phyloP scores from a whole-genome alignment of 2,888 invertebrate species.

The Stomorhina lunata region DNA sequence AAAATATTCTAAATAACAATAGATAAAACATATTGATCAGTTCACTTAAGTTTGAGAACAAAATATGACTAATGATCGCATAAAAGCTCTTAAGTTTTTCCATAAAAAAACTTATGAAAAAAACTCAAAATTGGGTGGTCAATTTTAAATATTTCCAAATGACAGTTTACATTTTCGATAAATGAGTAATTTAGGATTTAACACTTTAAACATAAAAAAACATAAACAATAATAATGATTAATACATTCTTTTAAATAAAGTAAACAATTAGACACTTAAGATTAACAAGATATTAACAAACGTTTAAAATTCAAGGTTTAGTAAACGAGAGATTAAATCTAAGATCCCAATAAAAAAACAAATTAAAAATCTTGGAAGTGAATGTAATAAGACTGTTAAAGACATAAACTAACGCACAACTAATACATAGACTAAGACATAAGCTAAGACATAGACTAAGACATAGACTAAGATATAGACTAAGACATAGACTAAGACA shows the following conservation, averaged over 20 bases:
- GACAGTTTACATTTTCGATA: constrained; percentile 12
- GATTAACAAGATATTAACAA: neutral
- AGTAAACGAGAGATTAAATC: too few relatives aligned
- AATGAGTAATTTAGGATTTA: constrained; percentile 42
- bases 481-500: too few relatives aligned
- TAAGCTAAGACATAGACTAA: too few relatives aligned
- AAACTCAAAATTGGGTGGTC: constrained; percentile 41
- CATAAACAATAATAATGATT: neutral
- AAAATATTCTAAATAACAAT: constrained; percentile 55
- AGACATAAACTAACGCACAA: too few relatives aligned
- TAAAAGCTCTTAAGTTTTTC: neutral
- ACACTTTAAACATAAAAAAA: neutral
- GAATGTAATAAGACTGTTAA: too few relatives aligned
- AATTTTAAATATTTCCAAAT: neutral
- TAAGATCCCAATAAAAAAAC: too few relatives aligned
- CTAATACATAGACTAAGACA: too few relatives aligned
- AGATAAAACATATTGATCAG: constrained; percentile 55
- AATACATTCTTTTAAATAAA: neutral
- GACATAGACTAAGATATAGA: too few relatives aligned
- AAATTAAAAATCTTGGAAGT: too few relatives aligned
- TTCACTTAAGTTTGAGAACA: constrained; percentile 4
- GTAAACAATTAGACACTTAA: neutral
- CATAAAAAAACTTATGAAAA: neutral
- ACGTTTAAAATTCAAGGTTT: neutral
- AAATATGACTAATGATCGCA: constrained; percentile 56